Evolutionary conservation across 2,888 invertebrate genomes (phyloP), one percentile per base, ranked within the genome.

Genomic region (Acronicta aceris): DNA sequence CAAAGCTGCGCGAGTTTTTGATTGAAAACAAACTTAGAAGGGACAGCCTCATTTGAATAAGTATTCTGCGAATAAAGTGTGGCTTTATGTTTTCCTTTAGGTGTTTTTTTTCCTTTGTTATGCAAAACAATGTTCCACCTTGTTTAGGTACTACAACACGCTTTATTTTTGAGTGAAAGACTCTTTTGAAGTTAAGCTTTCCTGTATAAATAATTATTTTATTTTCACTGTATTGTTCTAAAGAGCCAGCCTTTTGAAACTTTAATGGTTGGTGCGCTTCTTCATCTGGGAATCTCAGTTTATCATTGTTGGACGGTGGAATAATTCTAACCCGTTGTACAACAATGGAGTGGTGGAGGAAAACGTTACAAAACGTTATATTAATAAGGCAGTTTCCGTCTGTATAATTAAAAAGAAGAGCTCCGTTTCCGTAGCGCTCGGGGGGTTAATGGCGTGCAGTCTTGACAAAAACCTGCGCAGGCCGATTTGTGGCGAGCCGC

Each of bases 11-110:
- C 87, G 93, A 94, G 93, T 94, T 94, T 94, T 94, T 94, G 94
- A 94, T 94, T 94, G 94, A 94, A 94, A 94, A 94, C 93, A 94
- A 94, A 94, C 94, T 94, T 94, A 93, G 94, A 93, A 94, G 94
- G 94, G 94, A 94, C 94, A 91, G 92, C 89, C 93, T 94, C 94
- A 94, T 94, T 94, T 94, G 94, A 94, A 94, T 94, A 94, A 94
- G 94, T 94, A 94, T 94, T 93, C 92, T 90, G 91, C 91, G 93
- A 94, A 94, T 94, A 94, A 94, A 94, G 94, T 94, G 94, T 94
- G 94, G 94, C 93, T 94, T 94, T 92, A 94, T 94, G 94, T 94
- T 94, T 94, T 94, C 92, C 93, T 94, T 93, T 91, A 91, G 93
- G 93, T 93, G 92, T 93, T 94, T 93, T 94, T 93, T 91, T 89